A percentile compares a stretch with the other conserved stretches of the same genome.
Evolutionary conservation across 2,888 invertebrate genomes (phyloP).

Genomic region (Toxonevra muliebris): DNA sequence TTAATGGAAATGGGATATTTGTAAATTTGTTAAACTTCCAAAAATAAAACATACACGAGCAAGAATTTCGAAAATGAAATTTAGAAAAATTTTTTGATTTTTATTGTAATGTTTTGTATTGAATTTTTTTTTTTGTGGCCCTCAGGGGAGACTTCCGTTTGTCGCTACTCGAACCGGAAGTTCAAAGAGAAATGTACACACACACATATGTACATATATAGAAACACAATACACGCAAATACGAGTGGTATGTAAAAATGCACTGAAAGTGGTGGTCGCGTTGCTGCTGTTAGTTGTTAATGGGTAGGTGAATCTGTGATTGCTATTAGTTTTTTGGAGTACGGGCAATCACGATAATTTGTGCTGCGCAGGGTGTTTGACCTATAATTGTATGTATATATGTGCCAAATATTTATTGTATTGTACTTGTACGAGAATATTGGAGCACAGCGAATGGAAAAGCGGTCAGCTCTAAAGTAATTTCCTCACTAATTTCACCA

Average conservation of each 20-base stretch:
- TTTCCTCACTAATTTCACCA: neutral
- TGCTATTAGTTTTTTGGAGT: neutral
- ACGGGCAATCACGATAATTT: neutral
- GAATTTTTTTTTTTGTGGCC: too few relatives aligned
- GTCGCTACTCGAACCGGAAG: neutral
- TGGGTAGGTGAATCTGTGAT: neutral
- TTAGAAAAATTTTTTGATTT: too few relatives aligned
- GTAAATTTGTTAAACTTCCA: conserved; percentile 1
- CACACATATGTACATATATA: neutral
- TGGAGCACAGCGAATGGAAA: neutral
- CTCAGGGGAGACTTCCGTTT: neutral
- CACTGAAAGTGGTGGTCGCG: too few relatives aligned
- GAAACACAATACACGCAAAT: neutral
- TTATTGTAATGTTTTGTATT: too few relatives aligned
- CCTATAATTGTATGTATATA: conserved; percentile 52
- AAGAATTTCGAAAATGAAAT: too few relatives aligned
- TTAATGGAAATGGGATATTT: neutral
- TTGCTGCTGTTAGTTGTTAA: neutral
- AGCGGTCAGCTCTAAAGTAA: neutral
- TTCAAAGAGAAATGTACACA: conserved; percentile 3
- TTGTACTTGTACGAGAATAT: neutral
- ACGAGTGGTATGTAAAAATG: too few relatives aligned
- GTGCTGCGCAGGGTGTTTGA: conserved; percentile 49
- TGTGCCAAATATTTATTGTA: conserved; percentile 40
- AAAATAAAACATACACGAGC: neutral